These are phyloP conservation scores for Channa maculata DNA, from an alignment of 2,113 vertebrate species.

Conservation along the genomic window DNA sequence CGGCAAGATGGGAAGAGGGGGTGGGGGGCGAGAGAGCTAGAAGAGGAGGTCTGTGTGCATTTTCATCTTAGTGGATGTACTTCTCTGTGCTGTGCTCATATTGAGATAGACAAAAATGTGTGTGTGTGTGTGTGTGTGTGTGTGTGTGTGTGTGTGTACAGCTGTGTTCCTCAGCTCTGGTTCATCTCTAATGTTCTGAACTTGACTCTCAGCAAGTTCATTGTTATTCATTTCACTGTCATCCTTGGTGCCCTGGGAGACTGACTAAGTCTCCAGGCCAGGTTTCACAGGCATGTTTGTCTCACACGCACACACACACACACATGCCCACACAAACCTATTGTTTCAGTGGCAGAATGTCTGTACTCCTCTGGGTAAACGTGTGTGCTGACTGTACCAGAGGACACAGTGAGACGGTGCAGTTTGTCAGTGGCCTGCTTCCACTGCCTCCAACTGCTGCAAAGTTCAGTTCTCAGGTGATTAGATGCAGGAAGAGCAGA, in stretches of 20 bases:
- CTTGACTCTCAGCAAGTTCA: conserved; percentile 70
- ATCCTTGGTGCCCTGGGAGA: conserved; percentile 56
- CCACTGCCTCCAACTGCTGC: conserved; percentile 34
- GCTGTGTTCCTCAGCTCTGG: conserved; percentile 30
- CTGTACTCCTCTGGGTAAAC: conserved; percentile 62
- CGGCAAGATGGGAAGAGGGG: conserved; percentile 56
- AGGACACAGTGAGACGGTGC: conserved; percentile 59
- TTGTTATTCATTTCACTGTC: conserved; percentile 80
- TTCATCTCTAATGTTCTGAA: conserved; percentile 65
- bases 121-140: no score
- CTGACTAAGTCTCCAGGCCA: conserved; percentile 51
- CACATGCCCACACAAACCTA: conserved; percentile 46
- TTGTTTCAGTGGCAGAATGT: conserved; percentile 60
- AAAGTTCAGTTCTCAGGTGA: conserved; percentile 61
- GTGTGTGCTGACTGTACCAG: conserved; percentile 62
- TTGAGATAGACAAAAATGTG: conserved; percentile 47
- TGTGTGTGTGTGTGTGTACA: background rate
- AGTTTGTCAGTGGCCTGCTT: conserved; percentile 67
- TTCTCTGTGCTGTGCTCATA: conserved; percentile 53
- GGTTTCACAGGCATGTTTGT: conserved; percentile 57
- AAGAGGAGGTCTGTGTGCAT: conserved; percentile 39
- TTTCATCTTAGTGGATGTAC: conserved; percentile 66
- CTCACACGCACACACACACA: conserved; percentile 44
- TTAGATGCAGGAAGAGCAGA: conserved; percentile 11
- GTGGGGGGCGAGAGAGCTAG: conserved; percentile 24